Conservation (phyloP, 2,888 invertebrate species). For the Lycia hirtaria region DNA sequence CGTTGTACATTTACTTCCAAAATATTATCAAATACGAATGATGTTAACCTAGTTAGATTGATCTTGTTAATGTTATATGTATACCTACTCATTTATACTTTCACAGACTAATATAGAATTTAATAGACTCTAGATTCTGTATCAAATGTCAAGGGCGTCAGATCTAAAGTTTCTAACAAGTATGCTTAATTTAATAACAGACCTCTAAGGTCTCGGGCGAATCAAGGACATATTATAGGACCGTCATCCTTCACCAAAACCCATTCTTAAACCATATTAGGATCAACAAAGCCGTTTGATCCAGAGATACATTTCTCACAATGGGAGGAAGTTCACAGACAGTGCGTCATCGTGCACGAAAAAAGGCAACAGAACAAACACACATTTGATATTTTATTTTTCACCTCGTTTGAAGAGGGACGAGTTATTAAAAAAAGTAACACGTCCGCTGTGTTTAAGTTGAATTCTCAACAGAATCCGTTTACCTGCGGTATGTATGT, state of each 20-base stretch:
- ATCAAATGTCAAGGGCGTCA: not conserved
- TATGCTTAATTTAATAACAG: conserved; percentile 5
- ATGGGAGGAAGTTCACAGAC: conserved; percentile 82
- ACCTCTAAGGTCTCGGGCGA: conserved; percentile 9
- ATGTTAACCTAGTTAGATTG: no score
- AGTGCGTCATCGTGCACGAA: conserved; percentile 73
- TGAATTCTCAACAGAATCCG: conserved; percentile 27
- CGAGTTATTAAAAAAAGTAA: conserved; percentile 53
- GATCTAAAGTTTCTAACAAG: not conserved
- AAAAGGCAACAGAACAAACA: conserved; percentile 54
- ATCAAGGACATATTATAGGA: conserved; percentile 30
- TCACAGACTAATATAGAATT: no score
- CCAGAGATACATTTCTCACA: conserved; percentile 67
- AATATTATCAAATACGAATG: no score
- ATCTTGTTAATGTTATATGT: no score
- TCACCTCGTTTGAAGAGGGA: conserved; percentile 47
- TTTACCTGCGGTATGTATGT: conserved; percentile 28
- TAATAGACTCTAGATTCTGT: not conserved
- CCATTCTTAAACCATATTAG: conserved; percentile 37
- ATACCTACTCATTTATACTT: no score
- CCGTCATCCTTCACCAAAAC: conserved; percentile 28
- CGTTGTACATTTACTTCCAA: no score
- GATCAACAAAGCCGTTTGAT: conserved; percentile 41
- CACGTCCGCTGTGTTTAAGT: conserved; percentile 44
- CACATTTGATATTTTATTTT: conserved; percentile 63